phyloP scores from a whole-genome alignment of 2,113 vertebrate species.

The Protobothrops mucrosquamatus region DNA sequence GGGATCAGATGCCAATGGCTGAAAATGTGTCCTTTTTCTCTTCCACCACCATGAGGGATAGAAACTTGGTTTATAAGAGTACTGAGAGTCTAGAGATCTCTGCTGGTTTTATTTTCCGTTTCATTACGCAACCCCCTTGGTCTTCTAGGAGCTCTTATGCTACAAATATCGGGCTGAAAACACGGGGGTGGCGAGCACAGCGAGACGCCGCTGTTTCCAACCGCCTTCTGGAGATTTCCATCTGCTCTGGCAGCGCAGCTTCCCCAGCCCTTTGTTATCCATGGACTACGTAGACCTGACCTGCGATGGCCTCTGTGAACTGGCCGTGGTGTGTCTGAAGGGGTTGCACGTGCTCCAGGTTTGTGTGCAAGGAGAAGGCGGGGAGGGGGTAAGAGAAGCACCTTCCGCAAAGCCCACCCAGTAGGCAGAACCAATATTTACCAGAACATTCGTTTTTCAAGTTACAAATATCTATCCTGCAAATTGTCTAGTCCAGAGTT shows the following conservation, averaged over 20 bases:
- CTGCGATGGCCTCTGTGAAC: constrained; percentile 80
- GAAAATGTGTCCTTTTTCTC: too few species aligned
- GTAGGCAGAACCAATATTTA: not conserved
- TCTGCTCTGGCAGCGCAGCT: constrained; percentile 81
- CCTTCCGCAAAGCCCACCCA: not conserved
- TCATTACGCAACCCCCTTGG: not conserved
- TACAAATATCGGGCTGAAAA: constrained; percentile 69
- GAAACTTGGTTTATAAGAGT: not conserved
- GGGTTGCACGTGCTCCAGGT: constrained; percentile 90
- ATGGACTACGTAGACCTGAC: constrained; percentile 85
- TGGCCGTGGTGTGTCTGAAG: constrained; percentile 84
- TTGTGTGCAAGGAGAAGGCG: not conserved
- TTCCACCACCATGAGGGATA: not conserved
- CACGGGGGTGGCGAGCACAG: rapidly evolving
- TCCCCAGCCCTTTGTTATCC: constrained; percentile 84
- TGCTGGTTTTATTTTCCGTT: too few species aligned
- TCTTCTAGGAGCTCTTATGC: constrained; percentile 84
- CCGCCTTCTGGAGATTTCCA: constrained; percentile 58
- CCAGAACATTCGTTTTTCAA: not conserved
- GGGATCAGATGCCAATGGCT: not conserved
- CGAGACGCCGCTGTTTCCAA: not conserved
- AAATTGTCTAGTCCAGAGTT: too few species aligned
- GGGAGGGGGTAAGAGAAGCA: not conserved
- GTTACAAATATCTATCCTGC: not conserved
- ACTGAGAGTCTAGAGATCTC: not conserved